A percentile compares a stretch with the other conserved stretches of the same genome.
These are phyloP conservation scores for Agonum fuliginosum DNA, from an alignment of 2,888 invertebrate genomes.

Conservation along the genomic window DNA sequence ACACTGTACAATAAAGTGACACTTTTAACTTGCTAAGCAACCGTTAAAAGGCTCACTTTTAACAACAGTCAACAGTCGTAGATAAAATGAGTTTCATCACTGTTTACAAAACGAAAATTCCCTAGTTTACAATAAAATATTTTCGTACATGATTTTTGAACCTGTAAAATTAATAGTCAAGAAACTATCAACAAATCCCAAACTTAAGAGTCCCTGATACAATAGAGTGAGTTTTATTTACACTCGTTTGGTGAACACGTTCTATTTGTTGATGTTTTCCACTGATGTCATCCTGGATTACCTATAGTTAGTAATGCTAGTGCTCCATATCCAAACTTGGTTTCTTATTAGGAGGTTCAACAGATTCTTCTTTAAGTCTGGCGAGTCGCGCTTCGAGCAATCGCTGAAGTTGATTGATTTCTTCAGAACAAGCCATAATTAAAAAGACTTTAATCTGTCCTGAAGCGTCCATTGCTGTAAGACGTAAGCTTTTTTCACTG, in stretches of 20 bases:
- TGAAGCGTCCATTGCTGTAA: slow-evolving; percentile 90
- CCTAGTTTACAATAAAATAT: slow-evolving; percentile 43
- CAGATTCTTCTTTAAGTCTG: background rate
- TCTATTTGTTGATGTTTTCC: slow-evolving; percentile 6
- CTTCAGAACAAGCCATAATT: slow-evolving; percentile 84
- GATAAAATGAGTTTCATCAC: slow-evolving; percentile 35
- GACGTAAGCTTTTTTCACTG: slow-evolving; percentile 88
- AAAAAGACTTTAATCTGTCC: slow-evolving; percentile 91
- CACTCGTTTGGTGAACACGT: too few species aligned
- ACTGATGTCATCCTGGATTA: too few species aligned
- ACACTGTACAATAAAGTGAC: too few species aligned
- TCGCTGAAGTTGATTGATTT: slow-evolving; percentile 79
- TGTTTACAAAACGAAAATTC: slow-evolving; percentile 48
- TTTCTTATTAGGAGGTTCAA: background rate
- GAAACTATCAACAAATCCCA: slow-evolving; percentile 15
- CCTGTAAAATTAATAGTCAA: slow-evolving; percentile 34
- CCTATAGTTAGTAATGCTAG: too few species aligned
- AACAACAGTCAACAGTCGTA: too few species aligned
- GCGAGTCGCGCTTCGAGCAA: slow-evolving; percentile 77
- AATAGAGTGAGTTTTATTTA: background rate
- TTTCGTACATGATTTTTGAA: background rate
- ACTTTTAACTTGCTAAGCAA: too few species aligned
- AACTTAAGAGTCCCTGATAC: background rate
- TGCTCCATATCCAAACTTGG: slow-evolving; percentile 58
- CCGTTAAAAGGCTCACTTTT: too few species aligned